phyloP scores from a whole-genome alignment of 1,140 invertebrate genomes.

The Euschistus heros region DNA sequence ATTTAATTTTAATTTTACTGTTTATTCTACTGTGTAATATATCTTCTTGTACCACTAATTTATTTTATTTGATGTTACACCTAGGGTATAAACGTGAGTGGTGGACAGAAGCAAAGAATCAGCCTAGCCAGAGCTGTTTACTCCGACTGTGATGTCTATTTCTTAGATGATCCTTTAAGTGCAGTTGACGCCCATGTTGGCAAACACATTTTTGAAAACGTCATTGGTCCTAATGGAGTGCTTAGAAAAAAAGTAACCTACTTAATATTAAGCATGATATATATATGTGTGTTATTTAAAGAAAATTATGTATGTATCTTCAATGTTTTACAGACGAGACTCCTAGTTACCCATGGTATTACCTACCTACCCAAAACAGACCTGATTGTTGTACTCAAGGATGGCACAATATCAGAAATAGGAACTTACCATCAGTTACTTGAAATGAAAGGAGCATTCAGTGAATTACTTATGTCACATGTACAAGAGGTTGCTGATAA shows the following conservation, averaged over 20 bases:
- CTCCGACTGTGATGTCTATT: slow-evolving; percentile 76
- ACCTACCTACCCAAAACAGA: slow-evolving; percentile 80
- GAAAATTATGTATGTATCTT: neutral
- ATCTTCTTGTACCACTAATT: too few relatives aligned
- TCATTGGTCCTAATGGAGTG: neutral
- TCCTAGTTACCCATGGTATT: slow-evolving; percentile 83
- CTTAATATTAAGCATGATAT: neutral
- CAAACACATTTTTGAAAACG: slow-evolving; percentile 78
- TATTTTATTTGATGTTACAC: too few relatives aligned
- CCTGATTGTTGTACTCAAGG: slow-evolving; percentile 73
- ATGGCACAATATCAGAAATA: slow-evolving; percentile 70
- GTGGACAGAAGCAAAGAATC: slow-evolving; percentile 94
- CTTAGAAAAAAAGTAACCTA: neutral
- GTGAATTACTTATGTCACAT: too few relatives aligned
- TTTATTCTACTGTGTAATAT: too few relatives aligned
- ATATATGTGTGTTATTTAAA: neutral
- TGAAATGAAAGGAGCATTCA: slow-evolving; percentile 39
- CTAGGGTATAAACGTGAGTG: slow-evolving; percentile 82
- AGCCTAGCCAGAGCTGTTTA: slow-evolving; percentile 86
- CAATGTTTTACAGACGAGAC: slow-evolving; percentile 44
- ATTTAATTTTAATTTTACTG: too few relatives aligned
- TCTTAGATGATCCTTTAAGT: slow-evolving; percentile 91
- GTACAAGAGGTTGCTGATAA: too few relatives aligned
- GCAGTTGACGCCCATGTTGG: slow-evolving; percentile 92
- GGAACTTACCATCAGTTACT: slow-evolving; percentile 74